Evolutionary conservation across 1,140 invertebrate genomes (phyloP), one percentile per base, ranked within the genome.

Genomic region (Drosophila kikkawai): DNA sequence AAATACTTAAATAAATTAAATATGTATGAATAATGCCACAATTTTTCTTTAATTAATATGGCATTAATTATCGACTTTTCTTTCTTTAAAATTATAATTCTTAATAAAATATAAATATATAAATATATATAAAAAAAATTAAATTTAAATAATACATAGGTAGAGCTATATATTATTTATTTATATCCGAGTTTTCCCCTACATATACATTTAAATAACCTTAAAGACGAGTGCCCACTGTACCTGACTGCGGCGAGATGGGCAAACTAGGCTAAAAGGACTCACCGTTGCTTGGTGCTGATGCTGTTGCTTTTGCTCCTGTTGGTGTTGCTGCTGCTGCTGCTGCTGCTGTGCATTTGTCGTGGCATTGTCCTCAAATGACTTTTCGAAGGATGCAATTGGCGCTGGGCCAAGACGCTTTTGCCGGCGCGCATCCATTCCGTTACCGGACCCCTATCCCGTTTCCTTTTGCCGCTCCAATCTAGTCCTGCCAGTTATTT

Each of bases 301-400:
- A 36, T 65, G 80, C n/a, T 60, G 64, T 44, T 60, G 79, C 34
- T 58, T 71, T 11, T 70, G 45, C 9, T 51, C 29, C 29, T 51
- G n/a, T 29, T 51, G 29, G n/a, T 51, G 29, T 29, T 55, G 41
- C 26, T 66, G 81, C 32, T 77, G 81, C 19, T 19, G 19, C 7
- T 61, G 70, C 26, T 74, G 63, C 26, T 66, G 75, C 61, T 75
- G 79, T 70, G 74, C 65, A 70, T 66, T 68, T 79, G 80, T 79
- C 63, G 85, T 86, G 71, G 87, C 75, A 91, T 86, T 87, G 82
- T 97, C 96, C 93, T 97, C 97, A 93, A 98, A 97, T 78, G 97
- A 98, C 91, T 97, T 96, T 93, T 97, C 97, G 93, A 98, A 97
- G 73, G 97, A 98, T 92, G 97, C 97, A 93, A 98, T 96, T 91